Percentiles rank a stretch among this genome's conserved stretches.
Evolutionary conservation across 92 coral and sea anemone genomes (phyloP).

Genomic region (Palythoa heliodiscus): DNA sequence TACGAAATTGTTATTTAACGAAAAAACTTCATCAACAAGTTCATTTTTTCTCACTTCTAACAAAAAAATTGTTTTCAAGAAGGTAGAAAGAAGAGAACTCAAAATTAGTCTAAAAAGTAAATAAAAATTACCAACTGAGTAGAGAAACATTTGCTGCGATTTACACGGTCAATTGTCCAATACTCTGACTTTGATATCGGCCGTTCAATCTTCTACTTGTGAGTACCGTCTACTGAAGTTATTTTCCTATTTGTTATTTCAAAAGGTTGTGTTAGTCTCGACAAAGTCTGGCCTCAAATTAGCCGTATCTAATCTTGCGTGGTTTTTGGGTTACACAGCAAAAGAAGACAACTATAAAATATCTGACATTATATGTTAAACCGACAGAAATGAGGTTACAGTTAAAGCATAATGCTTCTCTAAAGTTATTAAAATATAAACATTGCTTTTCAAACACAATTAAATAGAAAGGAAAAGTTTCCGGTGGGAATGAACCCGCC

Average conservation of each 20-base stretch:
- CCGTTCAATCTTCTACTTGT: background rate
- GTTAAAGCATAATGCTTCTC: slow-evolving; percentile 14
- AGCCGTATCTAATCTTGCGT: background rate
- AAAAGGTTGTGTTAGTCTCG: background rate
- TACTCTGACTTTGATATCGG: background rate
- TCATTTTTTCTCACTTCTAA: background rate
- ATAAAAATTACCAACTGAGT: slow-evolving; percentile 7
- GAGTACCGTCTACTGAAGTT: background rate
- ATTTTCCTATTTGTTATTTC: background rate
- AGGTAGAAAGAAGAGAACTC: background rate
- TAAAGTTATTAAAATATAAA: slow-evolving; percentile 20
- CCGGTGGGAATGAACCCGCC: slow-evolving; percentile 28
- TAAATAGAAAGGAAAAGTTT: slow-evolving; percentile 4
- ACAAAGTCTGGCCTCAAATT: background rate
- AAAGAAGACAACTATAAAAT: background rate
- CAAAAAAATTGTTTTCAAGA: background rate
- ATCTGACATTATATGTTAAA: background rate
- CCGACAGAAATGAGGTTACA: background rate
- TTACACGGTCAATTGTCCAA: slow-evolving; percentile 11
- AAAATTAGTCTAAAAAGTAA: background rate
- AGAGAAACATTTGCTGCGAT: slow-evolving; percentile 6
- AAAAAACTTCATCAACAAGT: background rate
- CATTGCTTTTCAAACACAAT: slow-evolving; percentile 29
- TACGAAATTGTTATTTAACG: background rate
- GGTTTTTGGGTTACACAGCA: background rate